These are phyloP conservation scores for Molossus molossus DNA, from an alignment of 2,797 vertebrate species.

Conservation along the genomic window DNA sequence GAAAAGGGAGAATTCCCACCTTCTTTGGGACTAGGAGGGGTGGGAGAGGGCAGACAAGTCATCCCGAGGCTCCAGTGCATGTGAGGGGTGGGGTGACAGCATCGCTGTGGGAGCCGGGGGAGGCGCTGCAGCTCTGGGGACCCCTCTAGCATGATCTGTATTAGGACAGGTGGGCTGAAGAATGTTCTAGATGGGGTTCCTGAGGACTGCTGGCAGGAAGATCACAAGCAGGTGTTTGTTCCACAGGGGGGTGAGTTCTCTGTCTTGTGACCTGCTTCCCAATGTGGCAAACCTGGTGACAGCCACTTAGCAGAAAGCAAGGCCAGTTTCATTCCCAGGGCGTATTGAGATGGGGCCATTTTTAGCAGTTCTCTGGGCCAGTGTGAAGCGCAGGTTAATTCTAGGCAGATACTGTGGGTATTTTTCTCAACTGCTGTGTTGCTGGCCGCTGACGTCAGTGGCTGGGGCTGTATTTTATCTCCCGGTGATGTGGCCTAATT, in stretches of 20 bases:
- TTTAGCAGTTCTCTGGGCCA: slow-evolving; percentile 79
- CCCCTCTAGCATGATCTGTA: not conserved
- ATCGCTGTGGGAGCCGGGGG: not conserved
- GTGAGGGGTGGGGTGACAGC: not conserved
- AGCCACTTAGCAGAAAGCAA: slow-evolving; percentile 69
- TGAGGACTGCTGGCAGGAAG: slow-evolving; percentile 22
- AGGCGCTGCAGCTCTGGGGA: not conserved
- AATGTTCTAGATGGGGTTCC: slow-evolving; percentile 34
- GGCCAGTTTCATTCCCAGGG: slow-evolving; percentile 69
- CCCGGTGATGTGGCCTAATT: slow-evolving; percentile 77
- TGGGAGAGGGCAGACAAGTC: not conserved
- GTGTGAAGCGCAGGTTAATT: slow-evolving; percentile 76
- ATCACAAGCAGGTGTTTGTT: slow-evolving; percentile 59
- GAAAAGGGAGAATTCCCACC: not conserved
- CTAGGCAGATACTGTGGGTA: slow-evolving; percentile 59
- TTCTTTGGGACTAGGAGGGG: not conserved
- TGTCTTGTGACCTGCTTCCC: slow-evolving; percentile 76
- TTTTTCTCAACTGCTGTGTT: slow-evolving; percentile 58
- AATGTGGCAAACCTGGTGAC: slow-evolving; percentile 66
- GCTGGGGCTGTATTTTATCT: slow-evolving; percentile 69
- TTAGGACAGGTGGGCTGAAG: not conserved
- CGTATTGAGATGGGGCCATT: slow-evolving; percentile 60
- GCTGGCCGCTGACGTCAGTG: slow-evolving; percentile 74
- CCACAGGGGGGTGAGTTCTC: not conserved
- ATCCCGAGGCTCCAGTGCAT: not conserved